Evolutionary conservation across 2,888 invertebrate genomes (phyloP).

Genomic region (Tachina grossa): DNA sequence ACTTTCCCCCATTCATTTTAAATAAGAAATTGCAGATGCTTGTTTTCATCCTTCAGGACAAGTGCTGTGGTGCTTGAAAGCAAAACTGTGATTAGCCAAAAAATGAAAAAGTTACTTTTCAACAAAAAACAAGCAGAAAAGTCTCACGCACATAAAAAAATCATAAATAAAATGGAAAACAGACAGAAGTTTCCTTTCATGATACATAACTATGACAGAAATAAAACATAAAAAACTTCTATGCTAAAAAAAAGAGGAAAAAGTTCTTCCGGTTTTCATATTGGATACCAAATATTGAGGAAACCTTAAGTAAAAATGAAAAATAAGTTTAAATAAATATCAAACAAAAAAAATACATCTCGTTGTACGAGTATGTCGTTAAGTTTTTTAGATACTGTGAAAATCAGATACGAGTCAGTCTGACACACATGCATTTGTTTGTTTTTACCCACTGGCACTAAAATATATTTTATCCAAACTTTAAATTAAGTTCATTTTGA

Average conservation of each 20-base stretch:
- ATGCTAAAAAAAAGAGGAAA: slow-evolving; percentile 11
- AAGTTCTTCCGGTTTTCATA: slow-evolving; percentile 56
- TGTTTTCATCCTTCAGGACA: slow-evolving; percentile 24
- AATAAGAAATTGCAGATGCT: slow-evolving; percentile 27
- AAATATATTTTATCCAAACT: slow-evolving; percentile 46
- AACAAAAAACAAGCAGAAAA: slow-evolving; percentile 29
- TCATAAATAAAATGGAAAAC: slow-evolving; percentile 53
- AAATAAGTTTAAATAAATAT: slow-evolving; percentile 22
- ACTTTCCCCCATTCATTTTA: slow-evolving; percentile 4
- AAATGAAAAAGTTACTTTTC: slow-evolving; percentile 53
- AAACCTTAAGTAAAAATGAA: slow-evolving; percentile 14
- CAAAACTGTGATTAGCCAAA: slow-evolving; percentile 61
- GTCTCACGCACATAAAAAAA: slow-evolving; percentile 43
- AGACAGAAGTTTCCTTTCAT: slow-evolving; percentile 64
- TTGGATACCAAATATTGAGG: slow-evolving; percentile 32
- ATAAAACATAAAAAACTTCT: slow-evolving; percentile 17
- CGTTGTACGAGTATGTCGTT: slow-evolving; percentile 23
- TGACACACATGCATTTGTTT: slow-evolving; percentile 21
- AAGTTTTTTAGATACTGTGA: slow-evolving; percentile 46
- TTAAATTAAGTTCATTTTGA: slow-evolving; percentile 56
- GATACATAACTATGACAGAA: slow-evolving; percentile 32
- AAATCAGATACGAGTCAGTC: slow-evolving; percentile 25
- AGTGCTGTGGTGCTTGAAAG: slow-evolving; percentile 24
- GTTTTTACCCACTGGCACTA: slow-evolving; percentile 25
- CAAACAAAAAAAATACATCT: slow-evolving; percentile 1